Base-by-base conservation (phyloP, 2,888 invertebrate species). In the Ectemnius cavifrons region DNA sequence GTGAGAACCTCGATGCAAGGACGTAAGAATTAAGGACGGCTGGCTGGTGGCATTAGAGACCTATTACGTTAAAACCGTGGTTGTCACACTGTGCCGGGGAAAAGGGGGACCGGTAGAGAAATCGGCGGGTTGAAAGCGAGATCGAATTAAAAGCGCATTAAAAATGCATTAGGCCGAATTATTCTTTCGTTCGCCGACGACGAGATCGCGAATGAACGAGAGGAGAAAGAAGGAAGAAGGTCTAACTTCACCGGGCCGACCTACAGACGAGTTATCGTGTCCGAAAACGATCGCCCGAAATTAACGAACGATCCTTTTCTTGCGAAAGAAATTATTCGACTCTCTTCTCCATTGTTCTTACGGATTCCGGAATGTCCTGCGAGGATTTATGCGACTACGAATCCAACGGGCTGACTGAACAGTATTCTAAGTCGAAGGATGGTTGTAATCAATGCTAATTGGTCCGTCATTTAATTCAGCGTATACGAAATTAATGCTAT, bases 331-430 rank as follows among this genome's bases (percentile, higher is more conserved):
- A 63, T 46, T 45, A 62, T 45, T 49, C 63, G 52, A 14, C 75
- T 61, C 70, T 56, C 63, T 64, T 77, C 64, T 64, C 75, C 47
- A 74, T 71, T 49, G 63, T 37, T 47, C 75, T 8, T 64, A 69
- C 70, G 52, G 69, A 70, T 67, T 52, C 69, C 70, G 16, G 45
- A 1, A 61, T 75, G 67, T 75, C 70, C 70, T 75, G 67, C 75
- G 72, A 37, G 37, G 37, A 37, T 37, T 37, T 37, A 37, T 37
- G 37, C 8, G 6, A 37, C 37, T 2, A 8, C 6, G 37, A 37
- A 37, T 37, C 8, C 8, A 37, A 37, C 5, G 8, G 8, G 37
- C 37, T 37, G 37, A 37, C 37, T 11, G 37, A 37, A 37, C 37
- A 8, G 1, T 37, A 11, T n/a, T 47, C 63, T 23, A 11, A 46